Conservation (phyloP, 2,888 invertebrate species). For the Tetranychus piercei region DNA sequence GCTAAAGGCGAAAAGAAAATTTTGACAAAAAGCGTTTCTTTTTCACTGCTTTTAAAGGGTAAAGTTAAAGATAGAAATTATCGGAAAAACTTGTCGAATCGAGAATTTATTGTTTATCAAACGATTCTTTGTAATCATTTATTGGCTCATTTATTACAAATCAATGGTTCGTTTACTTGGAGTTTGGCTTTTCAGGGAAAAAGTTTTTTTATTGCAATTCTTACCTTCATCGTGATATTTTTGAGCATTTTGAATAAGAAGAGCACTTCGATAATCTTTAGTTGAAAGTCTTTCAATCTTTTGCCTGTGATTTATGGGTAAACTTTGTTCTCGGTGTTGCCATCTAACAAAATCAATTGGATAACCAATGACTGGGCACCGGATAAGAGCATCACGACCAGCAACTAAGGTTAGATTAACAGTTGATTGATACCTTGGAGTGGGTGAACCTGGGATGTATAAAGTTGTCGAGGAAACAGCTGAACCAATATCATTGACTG, state of each 20-base stretch:
- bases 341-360: slow-evolving; percentile 84
- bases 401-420: slow-evolving; percentile 60
- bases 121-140: no score
- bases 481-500: slow-evolving; percentile 19
- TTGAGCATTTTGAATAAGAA: slow-evolving; percentile 13
- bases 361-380: slow-evolving; percentile 83
- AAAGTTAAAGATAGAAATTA: no score
- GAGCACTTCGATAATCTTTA: slow-evolving; percentile 8
- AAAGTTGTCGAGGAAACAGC: slow-evolving; percentile 14
- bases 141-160: no score
- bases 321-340: slow-evolving; percentile 41
- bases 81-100: no score
- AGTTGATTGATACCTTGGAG: slow-evolving; percentile 12
- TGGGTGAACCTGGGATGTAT: slow-evolving; percentile 16
- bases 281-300: slow-evolving; percentile 28
- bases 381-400: slow-evolving; percentile 50
- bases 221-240: slow-evolving; percentile 13
- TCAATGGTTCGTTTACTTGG: no score
- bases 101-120: no score
- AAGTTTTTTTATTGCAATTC: not conserved
- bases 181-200: not conserved
- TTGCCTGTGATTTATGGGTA: slow-evolving; percentile 32
- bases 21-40: no score
- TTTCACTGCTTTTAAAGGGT: no score
- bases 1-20: no score